Percentiles rank a stretch among this genome's conserved stretches.
These are phyloP conservation scores for Catostomus latipinnis DNA, from an alignment of 2,797 vertebrate genomes.

Conservation along the genomic window DNA sequence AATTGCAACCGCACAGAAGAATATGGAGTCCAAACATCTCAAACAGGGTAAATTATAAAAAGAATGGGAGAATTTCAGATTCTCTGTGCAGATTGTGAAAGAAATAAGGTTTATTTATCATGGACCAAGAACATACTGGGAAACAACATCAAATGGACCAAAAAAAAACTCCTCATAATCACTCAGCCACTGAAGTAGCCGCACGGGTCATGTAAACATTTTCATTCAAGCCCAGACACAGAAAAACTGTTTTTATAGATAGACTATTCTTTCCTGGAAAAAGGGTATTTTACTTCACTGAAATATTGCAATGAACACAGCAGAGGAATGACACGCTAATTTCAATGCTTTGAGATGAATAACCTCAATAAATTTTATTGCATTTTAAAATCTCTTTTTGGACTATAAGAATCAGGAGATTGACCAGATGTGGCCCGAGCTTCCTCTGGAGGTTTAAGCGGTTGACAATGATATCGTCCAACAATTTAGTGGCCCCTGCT, in stretches of 20 bases:
- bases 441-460: constrained; percentile 33
- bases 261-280: constrained; percentile 49
- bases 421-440: constrained; percentile 37
- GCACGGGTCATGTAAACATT: constrained; percentile 42
- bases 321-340: constrained; percentile 35
- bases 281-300: constrained; percentile 51
- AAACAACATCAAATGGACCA: constrained; percentile 38
- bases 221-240: constrained; percentile 27
- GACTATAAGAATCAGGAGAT: constrained; percentile 24
- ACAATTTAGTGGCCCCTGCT: no score
- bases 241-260: constrained; percentile 3
- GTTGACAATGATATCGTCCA: constrained; percentile 37
- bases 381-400: constrained; percentile 44
- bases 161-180: constrained; percentile 30
- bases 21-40: not conserved
- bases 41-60: not conserved
- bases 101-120: constrained; percentile 19
- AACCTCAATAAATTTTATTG: constrained; percentile 40
- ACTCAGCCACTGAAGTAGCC: constrained; percentile 20
- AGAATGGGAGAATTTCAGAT: not conserved
- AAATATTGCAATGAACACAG: constrained; percentile 52
- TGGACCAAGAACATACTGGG: constrained; percentile 19
- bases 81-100: not conserved
- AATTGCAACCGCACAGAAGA: not conserved
- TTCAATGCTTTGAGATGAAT: constrained; percentile 45